Evolutionary conservation across 2,888 invertebrate genomes (phyloP).

Genomic region (Eucera pruinosa): DNA sequence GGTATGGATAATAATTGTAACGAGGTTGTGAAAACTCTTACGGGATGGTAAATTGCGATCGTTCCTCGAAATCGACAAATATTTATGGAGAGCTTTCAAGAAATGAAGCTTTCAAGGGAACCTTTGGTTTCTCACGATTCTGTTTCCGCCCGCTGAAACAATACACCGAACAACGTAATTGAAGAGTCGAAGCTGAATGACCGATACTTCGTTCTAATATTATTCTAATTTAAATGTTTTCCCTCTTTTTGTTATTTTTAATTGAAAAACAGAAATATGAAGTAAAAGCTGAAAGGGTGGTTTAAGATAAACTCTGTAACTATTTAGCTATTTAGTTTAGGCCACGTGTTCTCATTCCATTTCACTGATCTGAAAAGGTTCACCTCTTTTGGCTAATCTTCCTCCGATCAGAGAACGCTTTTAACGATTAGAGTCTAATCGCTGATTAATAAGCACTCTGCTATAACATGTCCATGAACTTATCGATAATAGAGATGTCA

Average conservation of each 20-base stretch:
- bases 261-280: neutral
- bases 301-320: neutral
- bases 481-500: neutral
- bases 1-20: neutral
- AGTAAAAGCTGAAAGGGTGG: neutral
- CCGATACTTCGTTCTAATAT: constrained; percentile 1
- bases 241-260: neutral
- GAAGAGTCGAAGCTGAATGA: constrained; percentile 12
- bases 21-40: constrained; percentile 7
- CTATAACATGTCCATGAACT: constrained; percentile 8
- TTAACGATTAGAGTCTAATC: no score
- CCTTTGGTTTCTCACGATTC: constrained; percentile 37
- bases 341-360: neutral
- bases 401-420: no score
- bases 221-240: neutral
- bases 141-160: constrained; percentile 39
- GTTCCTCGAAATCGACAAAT: constrained; percentile 19
- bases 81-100: constrained; percentile 22
- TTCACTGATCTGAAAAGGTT: neutral
- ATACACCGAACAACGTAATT: constrained; percentile 32
- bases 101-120: constrained; percentile 24
- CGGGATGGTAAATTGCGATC: neutral
- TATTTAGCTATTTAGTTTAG: neutral
- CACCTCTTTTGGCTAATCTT: neutral
- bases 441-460: neutral